A percentile compares a stretch with the other conserved stretches of the same genome.
Conservation (phyloP, 2,797 vertebrate species). For the Morelia viridis region DNA sequence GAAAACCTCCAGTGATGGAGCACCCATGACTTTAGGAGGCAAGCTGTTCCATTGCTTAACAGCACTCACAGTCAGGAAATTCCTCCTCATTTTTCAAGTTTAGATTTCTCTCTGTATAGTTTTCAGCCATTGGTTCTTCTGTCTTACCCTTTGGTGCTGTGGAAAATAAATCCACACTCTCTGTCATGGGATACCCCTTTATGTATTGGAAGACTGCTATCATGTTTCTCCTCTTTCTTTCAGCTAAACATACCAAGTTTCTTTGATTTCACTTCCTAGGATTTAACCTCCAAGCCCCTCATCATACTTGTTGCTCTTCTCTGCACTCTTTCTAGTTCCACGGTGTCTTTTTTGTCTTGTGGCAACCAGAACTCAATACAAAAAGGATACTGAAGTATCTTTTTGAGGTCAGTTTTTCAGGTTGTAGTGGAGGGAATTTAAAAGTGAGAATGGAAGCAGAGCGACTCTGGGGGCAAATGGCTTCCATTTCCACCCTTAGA, state of each 20-base stretch:
- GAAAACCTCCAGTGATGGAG: neutral
- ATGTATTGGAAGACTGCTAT: neutral
- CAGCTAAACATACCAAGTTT: neutral
- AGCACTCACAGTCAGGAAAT: neutral
- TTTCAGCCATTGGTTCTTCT: neutral
- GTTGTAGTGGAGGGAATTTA: neutral
- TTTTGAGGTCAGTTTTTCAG: neutral
- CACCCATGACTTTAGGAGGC: neutral
- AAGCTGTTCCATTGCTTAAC: neutral
- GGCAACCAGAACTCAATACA: neutral
- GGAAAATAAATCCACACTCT: neutral
- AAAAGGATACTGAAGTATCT: neutral
- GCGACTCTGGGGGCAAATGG: too few relatives aligned
- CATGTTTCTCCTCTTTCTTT: neutral
- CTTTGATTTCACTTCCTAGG: neutral
- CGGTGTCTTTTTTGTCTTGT: neutral
- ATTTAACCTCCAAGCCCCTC: neutral
- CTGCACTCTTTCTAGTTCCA: neutral
- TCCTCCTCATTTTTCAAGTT: neutral
- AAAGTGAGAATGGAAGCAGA: too few relatives aligned
- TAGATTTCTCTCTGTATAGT: neutral
- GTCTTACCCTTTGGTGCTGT: neutral
- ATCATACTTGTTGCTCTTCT: neutral
- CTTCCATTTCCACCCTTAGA: too few relatives aligned
- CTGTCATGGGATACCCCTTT: neutral